Conservation (phyloP, 1,140 invertebrate species). For the Brachionus asplanchnoidis region DNA sequence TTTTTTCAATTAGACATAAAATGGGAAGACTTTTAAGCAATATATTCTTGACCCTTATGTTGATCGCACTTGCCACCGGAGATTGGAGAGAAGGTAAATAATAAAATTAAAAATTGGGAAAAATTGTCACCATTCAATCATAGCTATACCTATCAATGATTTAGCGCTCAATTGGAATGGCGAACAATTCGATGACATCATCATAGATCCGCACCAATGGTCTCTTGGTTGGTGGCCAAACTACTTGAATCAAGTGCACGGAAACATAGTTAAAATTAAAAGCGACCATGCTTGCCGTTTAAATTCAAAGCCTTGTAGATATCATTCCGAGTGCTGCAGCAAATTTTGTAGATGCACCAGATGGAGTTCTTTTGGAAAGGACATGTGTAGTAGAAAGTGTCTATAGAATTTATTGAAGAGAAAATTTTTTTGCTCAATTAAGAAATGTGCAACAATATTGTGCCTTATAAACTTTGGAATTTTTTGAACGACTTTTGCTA, state of each 20-base stretch:
- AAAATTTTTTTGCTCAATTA: no score
- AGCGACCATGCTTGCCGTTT: not conserved
- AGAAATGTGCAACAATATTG: no score
- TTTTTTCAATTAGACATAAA: no score
- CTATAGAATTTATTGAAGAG: no score
- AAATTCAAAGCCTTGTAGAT: not conserved
- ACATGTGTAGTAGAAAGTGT: not conserved
- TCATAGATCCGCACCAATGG: not conserved
- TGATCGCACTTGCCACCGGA: no score
- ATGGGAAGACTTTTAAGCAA: no score
- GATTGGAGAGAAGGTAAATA: no score
- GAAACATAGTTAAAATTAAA: not conserved
- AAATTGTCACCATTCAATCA: no score
- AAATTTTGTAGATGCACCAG: constrained; percentile 17
- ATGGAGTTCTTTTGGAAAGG: not conserved
- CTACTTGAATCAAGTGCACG: not conserved
- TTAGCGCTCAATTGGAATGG: not conserved
- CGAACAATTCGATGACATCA: not conserved
- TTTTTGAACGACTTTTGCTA: no score
- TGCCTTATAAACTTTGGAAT: no score
- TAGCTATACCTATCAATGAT: not conserved
- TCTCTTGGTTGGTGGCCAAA: not conserved
- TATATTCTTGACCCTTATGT: no score
- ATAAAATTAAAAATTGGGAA: no score
- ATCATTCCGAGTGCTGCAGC: constrained; percentile 9